These are phyloP conservation scores for Lithosia quadra DNA, from an alignment of 2,888 invertebrate species.

Conservation along the genomic window DNA sequence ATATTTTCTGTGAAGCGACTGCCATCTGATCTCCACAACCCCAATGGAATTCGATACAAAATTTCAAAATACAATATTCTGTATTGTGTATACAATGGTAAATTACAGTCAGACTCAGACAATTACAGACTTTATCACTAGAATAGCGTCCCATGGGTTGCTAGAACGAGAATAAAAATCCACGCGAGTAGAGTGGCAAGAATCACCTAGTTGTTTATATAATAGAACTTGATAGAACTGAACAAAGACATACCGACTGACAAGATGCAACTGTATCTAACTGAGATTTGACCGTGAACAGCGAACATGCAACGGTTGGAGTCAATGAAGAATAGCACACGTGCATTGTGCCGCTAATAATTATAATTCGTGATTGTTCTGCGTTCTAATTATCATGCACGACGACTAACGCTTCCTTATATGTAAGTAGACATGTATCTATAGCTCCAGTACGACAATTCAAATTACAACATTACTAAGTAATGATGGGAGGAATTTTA, in stretches of 20 bases:
- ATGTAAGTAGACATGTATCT: not conserved
- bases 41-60: no score
- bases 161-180: no score
- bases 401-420: conserved; percentile 32
- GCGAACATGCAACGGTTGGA: conserved; percentile 40
- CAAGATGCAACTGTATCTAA: conserved; percentile 2
- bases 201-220: conserved; percentile 8
- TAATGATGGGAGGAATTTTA: not conserved
- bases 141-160: no score
- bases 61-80: no score
- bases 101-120: no score
- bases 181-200: no score
- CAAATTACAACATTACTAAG: not conserved
- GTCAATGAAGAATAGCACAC: conserved; percentile 36
- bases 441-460: not conserved
- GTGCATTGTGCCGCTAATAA: conserved; percentile 47
- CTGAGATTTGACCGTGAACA: conserved; percentile 43
- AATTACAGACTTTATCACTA: no score
- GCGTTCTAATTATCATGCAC: conserved; percentile 45
- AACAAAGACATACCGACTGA: conserved; percentile 17
- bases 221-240: conserved; percentile 14
- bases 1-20: no score
- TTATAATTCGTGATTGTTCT: conserved; percentile 54
- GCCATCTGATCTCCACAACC: no score
- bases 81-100: no score